These are phyloP conservation scores for Tenthredo mesomela DNA, from an alignment of 2,888 invertebrate genomes.

Conservation along the genomic window DNA sequence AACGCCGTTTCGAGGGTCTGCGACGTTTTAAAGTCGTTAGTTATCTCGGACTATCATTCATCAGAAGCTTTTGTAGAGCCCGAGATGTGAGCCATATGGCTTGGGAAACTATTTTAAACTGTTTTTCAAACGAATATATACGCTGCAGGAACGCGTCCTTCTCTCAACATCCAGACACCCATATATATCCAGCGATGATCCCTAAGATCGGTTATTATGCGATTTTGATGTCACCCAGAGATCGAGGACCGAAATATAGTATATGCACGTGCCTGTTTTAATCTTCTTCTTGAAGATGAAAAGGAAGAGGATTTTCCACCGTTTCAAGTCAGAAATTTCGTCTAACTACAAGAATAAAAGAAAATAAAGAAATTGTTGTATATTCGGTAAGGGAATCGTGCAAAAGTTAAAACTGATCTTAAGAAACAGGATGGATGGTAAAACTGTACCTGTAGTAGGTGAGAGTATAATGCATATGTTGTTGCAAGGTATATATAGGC, in stretches of 20 bases:
- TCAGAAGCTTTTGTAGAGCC: slow-evolving; percentile 14
- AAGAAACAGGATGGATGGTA: not conserved
- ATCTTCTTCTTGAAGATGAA: not conserved
- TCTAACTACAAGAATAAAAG: not conserved
- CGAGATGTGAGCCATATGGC: slow-evolving; percentile 33
- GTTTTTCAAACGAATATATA: slow-evolving; percentile 34
- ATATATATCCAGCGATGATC: not conserved
- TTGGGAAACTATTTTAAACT: slow-evolving; percentile 41
- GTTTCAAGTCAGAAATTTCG: not conserved
- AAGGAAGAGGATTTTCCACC: not conserved
- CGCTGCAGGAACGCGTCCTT: not conserved
- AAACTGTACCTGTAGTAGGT: not conserved
- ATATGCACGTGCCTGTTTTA: not conserved
- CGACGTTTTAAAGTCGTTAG: slow-evolving; percentile 33
- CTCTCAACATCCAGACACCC: slow-evolving; percentile 11
- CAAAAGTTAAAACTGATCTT: not conserved
- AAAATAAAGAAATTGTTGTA: not conserved
- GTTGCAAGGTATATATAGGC: not conserved
- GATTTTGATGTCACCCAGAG: not conserved
- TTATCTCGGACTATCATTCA: slow-evolving; percentile 44
- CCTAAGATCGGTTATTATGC: not conserved
- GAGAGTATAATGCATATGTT: not conserved
- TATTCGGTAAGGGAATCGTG: not conserved
- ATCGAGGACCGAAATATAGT: not conserved
- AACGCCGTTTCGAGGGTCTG: not conserved